Base-by-base conservation (phyloP, 2,797 vertebrate genomes). In the Xiphorhynchus erythropygius region DNA sequence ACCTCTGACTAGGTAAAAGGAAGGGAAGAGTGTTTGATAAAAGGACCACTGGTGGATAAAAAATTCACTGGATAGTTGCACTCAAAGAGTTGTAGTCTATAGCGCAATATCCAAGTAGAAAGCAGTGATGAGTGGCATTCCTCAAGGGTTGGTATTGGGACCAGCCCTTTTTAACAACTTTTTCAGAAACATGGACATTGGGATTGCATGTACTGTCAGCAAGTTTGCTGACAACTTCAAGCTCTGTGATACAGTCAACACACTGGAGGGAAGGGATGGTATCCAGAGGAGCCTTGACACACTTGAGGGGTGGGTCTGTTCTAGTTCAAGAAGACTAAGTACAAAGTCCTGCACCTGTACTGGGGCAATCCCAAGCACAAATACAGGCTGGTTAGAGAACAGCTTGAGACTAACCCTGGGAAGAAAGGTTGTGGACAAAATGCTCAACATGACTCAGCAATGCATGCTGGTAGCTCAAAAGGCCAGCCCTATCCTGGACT, bases 391-490 rank as follows among this genome's bases (percentile, higher is more conserved):
- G 17, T 28, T 9, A 30, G 23, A 44, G 17, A 65, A 39, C 6
- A 13, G 44, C 30, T 18, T 37, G 21, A 37, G 24, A 30, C 3
- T 14, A 39, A 11, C 28, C 13, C 19, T 46, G 17, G n/a, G 39
- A 53, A 32, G 14, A 46, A 81, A 44, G 28, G 33, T 18, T 32
- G 6, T 46, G 53, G 19, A 25, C 28, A 65, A 46, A 52, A 59
- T 1, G 4, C 39, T 33, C 19, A 30, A 7, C 4, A 15, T 17
- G 7, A 11, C 19, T 69, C 55, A 69, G 9, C 30, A 41, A 39
- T 8, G 7, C 23, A 3, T 0, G 0, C 10, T 37, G 53, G 30
- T 16, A 69, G 24, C 19, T 13, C 47, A 33, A 39, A 39, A 60
- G 24, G 18, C 24, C 47, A 60, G 0, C 19, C 16, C 5, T n/a